phyloP scores from a whole-genome alignment of 2,797 vertebrate genomes.

The Molothrus ater region DNA sequence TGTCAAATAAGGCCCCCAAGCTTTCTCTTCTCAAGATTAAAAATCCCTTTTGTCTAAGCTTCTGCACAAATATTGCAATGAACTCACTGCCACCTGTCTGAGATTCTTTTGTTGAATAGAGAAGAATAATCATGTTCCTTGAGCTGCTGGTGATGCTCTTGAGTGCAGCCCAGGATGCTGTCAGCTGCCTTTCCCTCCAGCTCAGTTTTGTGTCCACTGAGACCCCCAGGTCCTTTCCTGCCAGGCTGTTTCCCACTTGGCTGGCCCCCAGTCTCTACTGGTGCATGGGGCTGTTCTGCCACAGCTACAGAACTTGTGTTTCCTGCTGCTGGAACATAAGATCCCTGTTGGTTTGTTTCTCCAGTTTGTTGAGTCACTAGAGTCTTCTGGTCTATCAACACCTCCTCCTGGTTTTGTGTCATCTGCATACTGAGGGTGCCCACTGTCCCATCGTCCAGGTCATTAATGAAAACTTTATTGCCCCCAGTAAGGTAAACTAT shows the following conservation, averaged over 20 bases:
- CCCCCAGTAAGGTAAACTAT: background rate
- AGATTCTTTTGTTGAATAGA: background rate
- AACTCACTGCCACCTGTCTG: fast-evolving
- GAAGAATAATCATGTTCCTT: background rate
- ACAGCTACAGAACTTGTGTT: background rate
- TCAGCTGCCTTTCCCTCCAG: background rate
- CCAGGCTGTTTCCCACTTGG: background rate
- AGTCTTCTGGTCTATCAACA: background rate
- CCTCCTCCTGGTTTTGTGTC: background rate
- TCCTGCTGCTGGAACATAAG: fast-evolving
- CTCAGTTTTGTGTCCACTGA: background rate
- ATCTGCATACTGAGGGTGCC: background rate
- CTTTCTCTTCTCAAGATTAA: background rate
- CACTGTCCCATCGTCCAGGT: background rate
- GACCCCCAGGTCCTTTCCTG: background rate
- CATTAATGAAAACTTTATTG: background rate
- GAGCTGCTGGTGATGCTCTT: background rate
- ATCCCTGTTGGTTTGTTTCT: background rate
- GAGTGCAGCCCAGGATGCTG: background rate
- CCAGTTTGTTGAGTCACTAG: background rate
- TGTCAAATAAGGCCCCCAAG: background rate
- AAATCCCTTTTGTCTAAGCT: background rate
- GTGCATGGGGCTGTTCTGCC: background rate
- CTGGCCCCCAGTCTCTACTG: background rate
- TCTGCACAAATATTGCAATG: background rate